Conservation (phyloP, 2,888 invertebrate genomes). For the Nyleta sp. region DNA sequence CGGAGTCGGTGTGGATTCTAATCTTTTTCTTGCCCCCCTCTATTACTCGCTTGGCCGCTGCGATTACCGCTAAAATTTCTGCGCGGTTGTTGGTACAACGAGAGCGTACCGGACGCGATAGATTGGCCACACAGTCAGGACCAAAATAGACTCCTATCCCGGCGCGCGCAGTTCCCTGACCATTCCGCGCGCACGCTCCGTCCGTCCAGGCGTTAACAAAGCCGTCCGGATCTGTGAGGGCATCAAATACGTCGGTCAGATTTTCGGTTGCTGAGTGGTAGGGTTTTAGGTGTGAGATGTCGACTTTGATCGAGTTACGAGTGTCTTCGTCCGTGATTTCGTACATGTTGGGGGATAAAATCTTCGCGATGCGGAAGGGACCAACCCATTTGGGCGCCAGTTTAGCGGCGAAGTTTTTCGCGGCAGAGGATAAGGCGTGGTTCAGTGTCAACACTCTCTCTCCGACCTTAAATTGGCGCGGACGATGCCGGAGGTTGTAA, state of each 20-base stretch:
- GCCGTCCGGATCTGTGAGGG: background rate
- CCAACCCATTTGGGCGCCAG: slow-evolving; percentile 11
- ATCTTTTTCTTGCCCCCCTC: background rate
- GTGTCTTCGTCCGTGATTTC: background rate
- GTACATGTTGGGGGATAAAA: background rate
- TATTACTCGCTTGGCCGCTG: background rate
- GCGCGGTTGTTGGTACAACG: slow-evolving; percentile 12
- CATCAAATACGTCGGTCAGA: background rate
- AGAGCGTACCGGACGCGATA: background rate
- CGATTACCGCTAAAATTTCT: background rate
- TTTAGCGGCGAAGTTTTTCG: slow-evolving; percentile 18
- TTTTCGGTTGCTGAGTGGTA: background rate
- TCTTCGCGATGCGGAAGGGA: background rate
- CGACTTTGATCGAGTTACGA: background rate
- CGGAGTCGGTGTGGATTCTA: slow-evolving; percentile 13
- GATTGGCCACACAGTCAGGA: background rate
- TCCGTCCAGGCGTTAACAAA: slow-evolving; percentile 8
- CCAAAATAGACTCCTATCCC: slow-evolving; percentile 10
- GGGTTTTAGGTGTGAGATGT: slow-evolving; percentile 11
- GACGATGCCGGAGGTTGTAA: background rate
- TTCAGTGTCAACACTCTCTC: slow-evolving; percentile 1
- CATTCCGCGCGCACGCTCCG: background rate
- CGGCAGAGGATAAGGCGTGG: background rate
- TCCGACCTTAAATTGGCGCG: background rate
- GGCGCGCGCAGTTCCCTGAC: background rate